Base-by-base conservation (phyloP, 1,140 invertebrate genomes). In the Tetramorium parvispinum region DNA sequence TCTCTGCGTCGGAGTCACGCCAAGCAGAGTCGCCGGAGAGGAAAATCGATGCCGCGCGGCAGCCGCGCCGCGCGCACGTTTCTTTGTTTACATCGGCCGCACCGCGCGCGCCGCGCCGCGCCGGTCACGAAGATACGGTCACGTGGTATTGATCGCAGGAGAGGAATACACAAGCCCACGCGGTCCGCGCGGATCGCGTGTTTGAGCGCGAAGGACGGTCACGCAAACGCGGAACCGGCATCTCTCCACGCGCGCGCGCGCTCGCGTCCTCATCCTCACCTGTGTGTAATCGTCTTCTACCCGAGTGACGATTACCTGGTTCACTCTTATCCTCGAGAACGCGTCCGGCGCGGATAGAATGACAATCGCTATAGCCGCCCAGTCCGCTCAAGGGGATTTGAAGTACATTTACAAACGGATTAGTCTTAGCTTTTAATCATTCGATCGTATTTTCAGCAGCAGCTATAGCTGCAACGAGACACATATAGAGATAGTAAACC, bases 31-130 rank as follows among this genome's bases (percentile, higher is more conserved):
- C 61, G 85, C 57, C 78, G 40, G 27, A 81, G 87, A 87, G 87
- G 90, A 94, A 94, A 93, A 94, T 94, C 93, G 93, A 94, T 94
- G 93, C 40, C 88, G 93, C 86, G 81, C 71, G 85, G 85, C 77
- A 82, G 90, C 87, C 88, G 91, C 93, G 91, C 90, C 90, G 93
- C 92, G 94, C 93, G 93, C 92, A 94, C 92, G 93, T 90, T 94
- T 94, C 94, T 95, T 95, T 95, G 94, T 95, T 95, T 95, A 95
- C 94, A 94, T 94, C 94, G 92, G 76, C 87, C 93, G 91, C 71
- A 87, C 85, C 81, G 49, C 8, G 66, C 40, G 49, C 51, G 81
- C 87, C 59, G 71, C 71, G 51, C 40, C 37, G 76, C 57, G 77
- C 77, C 65, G 79, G 89, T 91, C 91, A 71, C 46, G 27, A 18